phyloP scores from a whole-genome alignment of 2,888 invertebrate genomes.

The Rotaria sp. region DNA sequence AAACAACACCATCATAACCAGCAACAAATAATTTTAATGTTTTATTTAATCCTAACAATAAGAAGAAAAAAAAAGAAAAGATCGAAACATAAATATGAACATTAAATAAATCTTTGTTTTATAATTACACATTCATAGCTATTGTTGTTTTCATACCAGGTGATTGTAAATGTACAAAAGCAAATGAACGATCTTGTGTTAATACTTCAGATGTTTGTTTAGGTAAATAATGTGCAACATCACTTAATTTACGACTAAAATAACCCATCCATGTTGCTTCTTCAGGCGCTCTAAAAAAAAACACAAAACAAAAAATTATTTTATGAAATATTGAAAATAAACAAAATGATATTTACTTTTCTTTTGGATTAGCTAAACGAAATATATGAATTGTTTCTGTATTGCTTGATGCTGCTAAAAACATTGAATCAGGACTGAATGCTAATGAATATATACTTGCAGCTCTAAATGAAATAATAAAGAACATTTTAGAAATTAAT shows the following conservation, averaged over 20 bases:
- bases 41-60: slow-evolving; percentile 64
- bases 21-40: slow-evolving; percentile 78
- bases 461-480: no score
- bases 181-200: slow-evolving; percentile 87
- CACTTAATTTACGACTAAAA: slow-evolving; percentile 72
- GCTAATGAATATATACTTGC: slow-evolving; percentile 86
- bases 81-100: not conserved
- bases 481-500: no score
- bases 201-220: slow-evolving; percentile 82
- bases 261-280: slow-evolving; percentile 75
- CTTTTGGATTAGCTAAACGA: slow-evolving; percentile 65
- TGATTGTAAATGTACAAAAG: slow-evolving; percentile 73
- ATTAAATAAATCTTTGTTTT: not conserved
- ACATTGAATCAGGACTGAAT: slow-evolving; percentile 82
- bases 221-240: slow-evolving; percentile 76
- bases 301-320: no score
- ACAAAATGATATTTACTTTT: slow-evolving; percentile 39
- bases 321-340: no score
- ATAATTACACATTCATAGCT: not conserved
- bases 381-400: slow-evolving; percentile 94
- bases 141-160: slow-evolving; percentile 16
- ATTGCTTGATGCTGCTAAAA: slow-evolving; percentile 87
- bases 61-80: slow-evolving; percentile 43
- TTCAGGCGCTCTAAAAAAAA: slow-evolving; percentile 48
- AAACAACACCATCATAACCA: slow-evolving; percentile 80